Conservation (phyloP, 2,797 vertebrate species). For the Tympanoctomys barrerae region DNA sequence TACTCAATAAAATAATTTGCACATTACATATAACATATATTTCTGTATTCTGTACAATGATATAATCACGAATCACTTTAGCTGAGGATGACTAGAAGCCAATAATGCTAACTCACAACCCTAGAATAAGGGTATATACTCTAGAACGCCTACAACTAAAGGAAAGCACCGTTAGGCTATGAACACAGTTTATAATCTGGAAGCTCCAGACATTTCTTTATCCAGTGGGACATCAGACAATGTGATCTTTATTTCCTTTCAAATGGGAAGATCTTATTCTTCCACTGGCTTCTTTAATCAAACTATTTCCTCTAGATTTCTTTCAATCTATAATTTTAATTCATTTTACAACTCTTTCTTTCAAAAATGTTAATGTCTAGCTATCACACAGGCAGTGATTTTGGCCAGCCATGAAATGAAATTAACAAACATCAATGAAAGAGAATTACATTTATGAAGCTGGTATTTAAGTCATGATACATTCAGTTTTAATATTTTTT, state of each 20-base stretch:
- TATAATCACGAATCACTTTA: slow-evolving; percentile 33
- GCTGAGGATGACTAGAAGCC: slow-evolving; percentile 48
- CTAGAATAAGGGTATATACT: not conserved
- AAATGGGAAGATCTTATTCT: slow-evolving; percentile 53
- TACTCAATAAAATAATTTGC: slow-evolving; percentile 38
- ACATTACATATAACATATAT: not conserved
- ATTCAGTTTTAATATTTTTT: not conserved
- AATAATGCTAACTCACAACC: not conserved
- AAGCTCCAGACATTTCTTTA: not conserved
- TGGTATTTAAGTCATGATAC: not conserved
- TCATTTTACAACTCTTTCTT: not conserved
- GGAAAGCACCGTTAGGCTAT: not conserved
- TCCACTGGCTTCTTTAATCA: slow-evolving; percentile 1
- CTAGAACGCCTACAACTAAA: slow-evolving; percentile 13
- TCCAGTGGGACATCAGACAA: not conserved
- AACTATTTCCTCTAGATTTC: slow-evolving; percentile 1
- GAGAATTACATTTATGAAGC: not conserved
- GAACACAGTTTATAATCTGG: slow-evolving; percentile 16
- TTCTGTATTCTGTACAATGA: slow-evolving; percentile 3
- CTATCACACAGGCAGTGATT: not conserved
- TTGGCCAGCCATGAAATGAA: not conserved
- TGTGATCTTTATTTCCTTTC: not conserved
- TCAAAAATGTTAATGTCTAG: not conserved
- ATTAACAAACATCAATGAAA: not conserved
- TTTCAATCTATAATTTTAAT: slow-evolving; percentile 13